A percentile compares a stretch with the other conserved stretches of the same genome.
Evolutionary conservation across 1,140 invertebrate species (phyloP).

Genomic region (Physella acuta): DNA sequence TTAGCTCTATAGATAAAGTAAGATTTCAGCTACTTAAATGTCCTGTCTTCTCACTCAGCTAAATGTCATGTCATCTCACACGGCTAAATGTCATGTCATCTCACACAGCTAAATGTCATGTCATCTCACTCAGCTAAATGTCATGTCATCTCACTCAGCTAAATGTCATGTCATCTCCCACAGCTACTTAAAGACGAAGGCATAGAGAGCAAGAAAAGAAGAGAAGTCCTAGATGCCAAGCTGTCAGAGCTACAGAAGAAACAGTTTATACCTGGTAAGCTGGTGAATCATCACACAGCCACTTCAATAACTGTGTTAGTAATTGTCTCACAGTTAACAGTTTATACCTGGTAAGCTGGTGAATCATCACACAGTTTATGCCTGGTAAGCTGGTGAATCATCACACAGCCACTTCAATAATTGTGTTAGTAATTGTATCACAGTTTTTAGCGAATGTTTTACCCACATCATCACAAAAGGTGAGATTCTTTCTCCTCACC

Average conservation of each 20-base stretch:
- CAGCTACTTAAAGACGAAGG: conserved; percentile 90
- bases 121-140: neutral
- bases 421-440: conserved; percentile 94
- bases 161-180: neutral
- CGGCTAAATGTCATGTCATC: no score
- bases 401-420: conserved; percentile 76
- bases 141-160: neutral
- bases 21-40: no score
- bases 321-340: conserved; percentile 86
- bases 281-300: conserved; percentile 64
- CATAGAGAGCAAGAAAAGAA: conserved; percentile 89
- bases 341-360: conserved; percentile 86
- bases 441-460: no score
- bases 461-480: no score
- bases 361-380: conserved; percentile 78
- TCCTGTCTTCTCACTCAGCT: no score
- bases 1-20: no score
- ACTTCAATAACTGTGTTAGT: conserved; percentile 92
- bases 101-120: no score
- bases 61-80: no score
- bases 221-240: conserved; percentile 85
- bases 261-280: conserved; percentile 75
- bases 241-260: conserved; percentile 78
- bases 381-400: conserved; percentile 72
- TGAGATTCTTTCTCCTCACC: no score